phyloP scores from a whole-genome alignment of 2,797 vertebrate species.

The Neosilurus hyrtlii region DNA sequence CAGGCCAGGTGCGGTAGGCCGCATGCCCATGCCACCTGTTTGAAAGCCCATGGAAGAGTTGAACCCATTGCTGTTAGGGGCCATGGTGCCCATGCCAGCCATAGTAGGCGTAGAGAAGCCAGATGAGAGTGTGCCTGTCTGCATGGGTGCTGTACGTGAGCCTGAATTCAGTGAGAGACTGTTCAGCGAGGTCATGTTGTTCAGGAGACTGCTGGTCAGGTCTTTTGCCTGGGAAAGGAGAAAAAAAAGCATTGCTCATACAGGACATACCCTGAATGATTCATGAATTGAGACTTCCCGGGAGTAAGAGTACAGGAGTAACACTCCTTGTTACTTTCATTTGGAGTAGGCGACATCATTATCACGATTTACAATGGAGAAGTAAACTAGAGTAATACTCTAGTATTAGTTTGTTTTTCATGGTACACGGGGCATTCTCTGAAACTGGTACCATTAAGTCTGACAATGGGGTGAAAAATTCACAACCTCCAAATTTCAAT shows the following conservation, averaged over 20 bases:
- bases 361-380: too few relatives aligned
- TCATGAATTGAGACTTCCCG: not conserved
- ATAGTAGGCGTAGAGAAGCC: constrained; percentile 75
- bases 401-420: too few relatives aligned
- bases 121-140: constrained; percentile 67
- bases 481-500: too few relatives aligned
- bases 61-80: constrained; percentile 83
- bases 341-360: too few relatives aligned
- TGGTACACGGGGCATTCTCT: too few relatives aligned
- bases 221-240: constrained; percentile 83
- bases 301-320: too few relatives aligned
- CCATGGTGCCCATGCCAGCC: constrained; percentile 71
- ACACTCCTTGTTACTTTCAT: too few relatives aligned
- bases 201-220: constrained; percentile 90
- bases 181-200: constrained; percentile 86
- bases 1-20: constrained; percentile 72
- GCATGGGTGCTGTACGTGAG: constrained; percentile 68
- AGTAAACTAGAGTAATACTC: too few relatives aligned
- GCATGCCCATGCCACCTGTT: constrained; percentile 75
- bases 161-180: constrained; percentile 74
- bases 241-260: not conserved
- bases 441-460: too few relatives aligned
- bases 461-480: too few relatives aligned
- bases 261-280: not conserved
- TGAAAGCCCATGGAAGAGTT: constrained; percentile 82